Base-by-base conservation (phyloP, 2,888 invertebrate species). In the Busseola fusca region DNA sequence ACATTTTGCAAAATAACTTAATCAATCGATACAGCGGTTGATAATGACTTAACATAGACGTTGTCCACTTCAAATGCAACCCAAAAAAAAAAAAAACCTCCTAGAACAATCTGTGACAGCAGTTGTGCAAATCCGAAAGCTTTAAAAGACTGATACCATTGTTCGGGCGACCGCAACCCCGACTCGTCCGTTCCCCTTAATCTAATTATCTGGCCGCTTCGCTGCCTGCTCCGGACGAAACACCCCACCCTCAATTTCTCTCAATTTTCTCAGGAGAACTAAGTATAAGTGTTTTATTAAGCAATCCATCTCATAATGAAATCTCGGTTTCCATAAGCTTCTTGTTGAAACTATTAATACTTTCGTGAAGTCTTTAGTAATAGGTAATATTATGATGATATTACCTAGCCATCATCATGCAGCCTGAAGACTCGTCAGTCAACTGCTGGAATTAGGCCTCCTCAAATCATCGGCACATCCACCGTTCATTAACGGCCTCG, bases 171-270 rank as follows among this genome's bases (percentile, higher is more conserved):
- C 89, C 89, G 90, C 90, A 90, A 91, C 89, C 90, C 87, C 87
- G 88, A 86, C 88, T 87, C 90, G 90, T 87, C 93, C 89, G 88
- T 91, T 91, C 91, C 92, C 92, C 92, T 92, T 93, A 93, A 94
- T 93, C 93, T 93, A 94, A 94, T 94, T 94, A 92, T 92, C 92
- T 92, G 92, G 91, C 93, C 93, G 92, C 91, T 93, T 93, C 91
- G 91, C 91, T 91, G 91, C 92, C 91, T 89, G 88, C 89, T 89
- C 88, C 83, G 87, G 83, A 88, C 85, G 87, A 89, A 92, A 88
- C 89, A 85, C 88, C 89, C 90, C 88, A 87, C 89, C 78, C 90
- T 88, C 87, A 85, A 85, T 88, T 89, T 87, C 88, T 89, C 89
- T 87, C 88, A 89, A 91, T 89, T 91, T 89, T 89, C 89, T 89